Evolutionary conservation across 2,888 invertebrate genomes (phyloP).

Genomic region (Notodonta ziczac): DNA sequence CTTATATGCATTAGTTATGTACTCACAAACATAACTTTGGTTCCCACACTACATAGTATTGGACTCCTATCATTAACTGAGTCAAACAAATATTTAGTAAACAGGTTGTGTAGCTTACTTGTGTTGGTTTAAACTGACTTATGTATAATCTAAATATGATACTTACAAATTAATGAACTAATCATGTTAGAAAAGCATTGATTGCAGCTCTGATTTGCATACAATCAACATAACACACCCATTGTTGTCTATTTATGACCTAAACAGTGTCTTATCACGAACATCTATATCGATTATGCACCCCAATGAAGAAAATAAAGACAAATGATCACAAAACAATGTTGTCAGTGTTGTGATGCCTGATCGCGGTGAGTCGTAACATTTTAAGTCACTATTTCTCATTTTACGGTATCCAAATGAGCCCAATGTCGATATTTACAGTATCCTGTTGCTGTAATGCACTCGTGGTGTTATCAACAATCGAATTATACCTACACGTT

Average conservation of each 20-base stretch:
- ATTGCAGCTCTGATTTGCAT: constrained; percentile 7
- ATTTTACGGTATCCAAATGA: constrained; percentile 24
- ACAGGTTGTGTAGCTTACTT: neutral
- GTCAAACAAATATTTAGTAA: too few relatives aligned
- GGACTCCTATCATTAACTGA: neutral
- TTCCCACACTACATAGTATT: neutral
- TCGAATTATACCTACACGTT: constrained; percentile 39
- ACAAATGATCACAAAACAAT: constrained; percentile 25
- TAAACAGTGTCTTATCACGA: constrained; percentile 27
- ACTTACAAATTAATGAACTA: neutral
- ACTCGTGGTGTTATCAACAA: constrained; percentile 53
- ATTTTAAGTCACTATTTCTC: constrained; percentile 18
- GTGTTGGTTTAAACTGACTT: neutral
- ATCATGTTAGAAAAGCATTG: neutral
- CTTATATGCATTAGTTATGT: too few relatives aligned
- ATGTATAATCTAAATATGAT: neutral
- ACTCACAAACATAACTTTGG: neutral
- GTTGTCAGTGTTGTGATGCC: constrained; percentile 22
- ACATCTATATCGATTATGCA: constrained; percentile 38
- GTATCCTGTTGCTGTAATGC: constrained; percentile 39
- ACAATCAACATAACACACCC: constrained; percentile 22
- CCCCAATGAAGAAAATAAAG: constrained; percentile 18
- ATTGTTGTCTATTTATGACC: constrained; percentile 22
- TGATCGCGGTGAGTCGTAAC: constrained; percentile 25
- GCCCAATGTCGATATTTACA: constrained; percentile 30